Evolutionary conservation across 2,888 invertebrate genomes (phyloP).

Genomic region (Deilephila porcellus): DNA sequence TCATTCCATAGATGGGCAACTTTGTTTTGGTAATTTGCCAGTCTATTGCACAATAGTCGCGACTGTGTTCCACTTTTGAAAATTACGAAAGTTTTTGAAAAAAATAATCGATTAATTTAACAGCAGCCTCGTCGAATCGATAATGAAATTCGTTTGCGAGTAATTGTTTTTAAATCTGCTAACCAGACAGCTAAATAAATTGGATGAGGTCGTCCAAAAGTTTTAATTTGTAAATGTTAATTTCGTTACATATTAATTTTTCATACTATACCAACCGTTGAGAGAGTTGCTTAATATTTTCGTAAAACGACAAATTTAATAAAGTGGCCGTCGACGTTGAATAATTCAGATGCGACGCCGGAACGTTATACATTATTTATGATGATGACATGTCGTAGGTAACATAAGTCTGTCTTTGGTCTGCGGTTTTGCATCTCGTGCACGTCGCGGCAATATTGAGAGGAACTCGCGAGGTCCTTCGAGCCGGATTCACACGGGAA

Average conservation of each 20-base stretch:
- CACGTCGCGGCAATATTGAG: constrained; percentile 75
- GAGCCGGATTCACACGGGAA: constrained; percentile 29
- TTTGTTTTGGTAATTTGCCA: constrained; percentile 17
- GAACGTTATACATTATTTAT: constrained; percentile 81
- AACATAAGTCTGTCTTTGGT: constrained; percentile 72
- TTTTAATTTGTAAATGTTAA: constrained; percentile 62
- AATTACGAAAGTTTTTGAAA: constrained; percentile 3
- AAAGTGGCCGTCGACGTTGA: constrained; percentile 79
- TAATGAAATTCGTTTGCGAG: background rate
- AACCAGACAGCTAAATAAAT: constrained; percentile 13
- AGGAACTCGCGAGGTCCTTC: constrained; percentile 38
- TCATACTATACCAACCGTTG: constrained; percentile 48
- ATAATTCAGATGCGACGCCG: constrained; percentile 74
- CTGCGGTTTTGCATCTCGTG: constrained; percentile 78
- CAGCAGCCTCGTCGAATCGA: background rate
- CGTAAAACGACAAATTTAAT: constrained; percentile 81
- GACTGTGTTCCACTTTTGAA: background rate
- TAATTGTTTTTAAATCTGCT: background rate
- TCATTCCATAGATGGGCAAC: background rate
- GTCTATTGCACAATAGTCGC: constrained; percentile 1
- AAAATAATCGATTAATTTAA: background rate
- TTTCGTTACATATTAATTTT: constrained; percentile 65
- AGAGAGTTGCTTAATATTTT: constrained; percentile 65
- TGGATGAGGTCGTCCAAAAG: constrained; percentile 35
- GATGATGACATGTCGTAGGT: constrained; percentile 78